Evolutionary conservation across 2,888 invertebrate genomes (phyloP), one percentile per base, ranked within the genome.

Genomic region (Aradus depressus): DNA sequence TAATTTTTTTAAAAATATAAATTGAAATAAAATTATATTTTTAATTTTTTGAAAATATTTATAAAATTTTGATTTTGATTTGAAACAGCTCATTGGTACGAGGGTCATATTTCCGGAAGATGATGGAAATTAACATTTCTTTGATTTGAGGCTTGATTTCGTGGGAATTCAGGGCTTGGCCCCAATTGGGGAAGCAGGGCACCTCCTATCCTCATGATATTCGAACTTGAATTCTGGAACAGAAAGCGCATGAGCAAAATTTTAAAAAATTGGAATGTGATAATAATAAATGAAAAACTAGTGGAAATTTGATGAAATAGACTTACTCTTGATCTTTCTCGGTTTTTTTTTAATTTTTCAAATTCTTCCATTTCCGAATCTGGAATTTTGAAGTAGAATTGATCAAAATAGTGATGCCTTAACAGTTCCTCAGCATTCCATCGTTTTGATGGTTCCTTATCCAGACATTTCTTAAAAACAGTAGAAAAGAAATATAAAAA

Each of bases 351-450:
- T n/a, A 74, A 64, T 61, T 73, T 75, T 55, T 77, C 76, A 63
- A 75, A 72, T 60, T 80, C 79, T 53, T 77, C 77, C 58, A 76
- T 70, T 57, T 81, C 80, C 2, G 75, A 72, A 23, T 83, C 83
- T 5, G 88, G 86, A 54, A 85, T 75, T 65, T 85, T 83, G 69
- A 84, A 86, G 58, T 80, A 77, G 64, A 87, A 89, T 66, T 88
- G 85, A 63, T 88, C 86, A 70, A 97, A 95, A 70, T 96, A 95
- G 5, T 81, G 77, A 68, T 97, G 96, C 57, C 81, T 78, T 49
- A 92, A 71, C 38, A 98, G 73, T 66, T 91, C 88, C 60, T 90
- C 88, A 69, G 95, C 95, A 2, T 87, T 86, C 84, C 88, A 88
- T 62, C 97, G 75, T 66, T 86, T 80, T 56, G 79, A 76, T 0